Evolutionary conservation across 2,113 vertebrate species (phyloP), one percentile per base, ranked within the genome.

Genomic region (Sebastes schlegelii): DNA sequence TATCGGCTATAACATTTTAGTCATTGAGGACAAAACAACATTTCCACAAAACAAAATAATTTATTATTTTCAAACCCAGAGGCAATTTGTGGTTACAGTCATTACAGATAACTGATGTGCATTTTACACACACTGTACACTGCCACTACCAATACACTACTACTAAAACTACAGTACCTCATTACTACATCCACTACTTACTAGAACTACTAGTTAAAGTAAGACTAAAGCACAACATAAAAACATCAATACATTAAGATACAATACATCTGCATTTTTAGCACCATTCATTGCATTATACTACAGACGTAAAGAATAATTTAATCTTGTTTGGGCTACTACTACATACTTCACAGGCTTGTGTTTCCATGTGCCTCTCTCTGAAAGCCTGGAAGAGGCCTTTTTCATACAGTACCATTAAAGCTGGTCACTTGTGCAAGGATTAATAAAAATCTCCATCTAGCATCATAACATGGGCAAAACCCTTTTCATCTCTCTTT

Each of bases 1-100:
- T 5, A 23, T 61, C 23, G 42, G 23, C 7, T 9, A 69, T 16
- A 77, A 61, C 6, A 55, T 17, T 17, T 21, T 7, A 61, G 10
- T 40, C 34, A 60, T 45, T 13, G 4, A 76, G 14, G 45, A 80
- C 45, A 68, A 77, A 11, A 61, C 34, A 73, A 69, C n/a, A 80
- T 64, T 85, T 86, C 4, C 70, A 90, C 82, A 88, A 87, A 64
- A 93, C 72, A 86, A 86, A 94, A 93, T 94, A 91, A 94, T 94
- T 92, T 93, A 93, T 92, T 85, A 70, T 75, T 88, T 84, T 90
- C 23, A 93, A 90, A 92, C 86, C 42, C 79, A 92, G 83, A 92
- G 80, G 77, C 77, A 87, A 73, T 88, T 71, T 90, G 80, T 90
- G 89, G 79, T 92, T 91, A 91, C 86, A 86, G 83, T 73, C 75